Conservation (phyloP, 2,113 vertebrate species). For the Gadus macrocephalus region DNA sequence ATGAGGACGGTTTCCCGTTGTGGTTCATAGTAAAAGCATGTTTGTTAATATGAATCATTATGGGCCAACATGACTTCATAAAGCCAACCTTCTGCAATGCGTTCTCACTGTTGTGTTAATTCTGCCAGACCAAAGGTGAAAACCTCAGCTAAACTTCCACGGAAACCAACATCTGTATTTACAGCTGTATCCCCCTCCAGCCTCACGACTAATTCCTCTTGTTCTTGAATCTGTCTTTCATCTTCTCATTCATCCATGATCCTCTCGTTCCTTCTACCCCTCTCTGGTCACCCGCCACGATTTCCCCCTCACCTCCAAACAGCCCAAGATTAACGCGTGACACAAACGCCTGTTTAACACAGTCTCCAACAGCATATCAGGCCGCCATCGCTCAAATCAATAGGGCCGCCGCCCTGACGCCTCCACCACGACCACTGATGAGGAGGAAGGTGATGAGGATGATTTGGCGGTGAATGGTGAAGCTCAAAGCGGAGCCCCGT, state of each 20-base stretch:
- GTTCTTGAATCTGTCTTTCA: background rate
- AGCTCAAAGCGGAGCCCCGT: slow-evolving; percentile 21
- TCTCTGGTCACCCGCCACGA: background rate
- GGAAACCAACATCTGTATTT: too few species aligned
- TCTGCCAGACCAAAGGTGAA: too few species aligned
- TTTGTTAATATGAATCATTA: too few species aligned
- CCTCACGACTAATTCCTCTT: background rate
- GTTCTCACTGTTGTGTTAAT: too few species aligned
- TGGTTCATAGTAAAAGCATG: too few species aligned
- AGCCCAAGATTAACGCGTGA: slow-evolving; percentile 60
- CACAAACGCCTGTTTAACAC: slow-evolving; percentile 77
- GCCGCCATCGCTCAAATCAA: slow-evolving; percentile 77
- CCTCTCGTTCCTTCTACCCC: background rate
- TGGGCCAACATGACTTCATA: too few species aligned
- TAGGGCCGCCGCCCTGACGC: slow-evolving; percentile 48
- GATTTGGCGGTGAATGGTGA: slow-evolving; percentile 44
- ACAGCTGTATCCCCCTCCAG: background rate
- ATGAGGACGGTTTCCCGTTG: too few species aligned
- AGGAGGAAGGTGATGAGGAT: slow-evolving; percentile 32
- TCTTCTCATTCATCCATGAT: background rate
- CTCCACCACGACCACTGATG: slow-evolving; percentile 16
- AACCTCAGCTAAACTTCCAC: too few species aligned
- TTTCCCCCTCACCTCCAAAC: slow-evolving; percentile 14
- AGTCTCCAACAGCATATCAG: slow-evolving; percentile 74
- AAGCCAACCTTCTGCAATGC: too few species aligned